These are phyloP conservation scores for Magallana angulata DNA, from an alignment of 1,140 invertebrate genomes.

Conservation along the genomic window DNA sequence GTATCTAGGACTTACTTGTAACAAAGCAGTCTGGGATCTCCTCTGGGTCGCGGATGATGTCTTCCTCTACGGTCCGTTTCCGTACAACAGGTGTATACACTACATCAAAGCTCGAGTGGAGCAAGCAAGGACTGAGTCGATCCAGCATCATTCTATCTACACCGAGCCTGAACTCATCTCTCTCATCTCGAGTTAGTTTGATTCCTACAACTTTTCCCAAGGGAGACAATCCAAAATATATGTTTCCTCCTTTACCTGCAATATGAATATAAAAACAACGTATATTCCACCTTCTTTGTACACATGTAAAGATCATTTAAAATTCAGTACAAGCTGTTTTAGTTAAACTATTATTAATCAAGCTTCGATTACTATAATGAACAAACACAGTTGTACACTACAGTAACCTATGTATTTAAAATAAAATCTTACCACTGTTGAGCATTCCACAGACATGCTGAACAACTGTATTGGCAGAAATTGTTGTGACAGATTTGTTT, in stretches of 20 bases:
- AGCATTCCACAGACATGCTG: conserved; percentile 61
- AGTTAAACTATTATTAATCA: too few species aligned
- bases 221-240: conserved; percentile 62
- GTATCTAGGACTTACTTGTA: conserved; percentile 37
- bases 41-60: not conserved
- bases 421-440: conserved; percentile 56
- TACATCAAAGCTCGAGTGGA: conserved; percentile 58
- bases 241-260: conserved; percentile 60
- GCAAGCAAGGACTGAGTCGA: conserved; percentile 46
- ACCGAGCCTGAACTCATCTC: conserved; percentile 59
- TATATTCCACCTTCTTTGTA: too few species aligned
- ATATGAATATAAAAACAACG: conserved; percentile 8
- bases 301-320: too few species aligned
- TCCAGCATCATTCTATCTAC: conserved; percentile 60
- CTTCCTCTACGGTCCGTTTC: not conserved
- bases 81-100: conserved; percentile 46
- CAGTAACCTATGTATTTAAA: too few species aligned
- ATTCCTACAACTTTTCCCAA: conserved; percentile 52
- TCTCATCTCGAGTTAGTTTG: conserved; percentile 53
- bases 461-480: conserved; percentile 47
- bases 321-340: too few species aligned
- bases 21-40: conserved; percentile 40
- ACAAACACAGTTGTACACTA: too few species aligned
- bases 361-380: too few species aligned
- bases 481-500: conserved; percentile 41